Evolutionary conservation across 2,888 invertebrate species (phyloP).

Genomic region (Trachelus troglodyta): DNA sequence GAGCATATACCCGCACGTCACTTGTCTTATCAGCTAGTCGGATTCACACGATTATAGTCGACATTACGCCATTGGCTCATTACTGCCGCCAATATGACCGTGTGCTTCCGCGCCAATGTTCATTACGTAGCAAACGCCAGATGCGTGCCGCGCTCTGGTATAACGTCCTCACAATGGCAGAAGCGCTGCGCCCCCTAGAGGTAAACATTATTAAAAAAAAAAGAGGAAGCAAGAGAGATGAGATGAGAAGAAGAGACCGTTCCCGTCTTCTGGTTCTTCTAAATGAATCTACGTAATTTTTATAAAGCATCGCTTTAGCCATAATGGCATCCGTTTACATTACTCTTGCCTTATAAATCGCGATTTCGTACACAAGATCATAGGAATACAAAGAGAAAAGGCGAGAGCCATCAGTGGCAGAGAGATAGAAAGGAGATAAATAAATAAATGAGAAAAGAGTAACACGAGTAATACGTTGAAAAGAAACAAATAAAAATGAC

Average conservation of each 20-base stretch:
- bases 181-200: neutral
- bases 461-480: constrained; percentile 9
- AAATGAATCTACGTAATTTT: neutral
- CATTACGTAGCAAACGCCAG: constrained; percentile 16
- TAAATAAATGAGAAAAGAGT: neutral
- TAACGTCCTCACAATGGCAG: constrained; percentile 4
- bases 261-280: neutral
- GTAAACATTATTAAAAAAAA: neutral
- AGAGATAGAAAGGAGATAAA: constrained; percentile 15
- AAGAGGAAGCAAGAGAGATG: too few species aligned
- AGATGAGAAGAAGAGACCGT: neutral
- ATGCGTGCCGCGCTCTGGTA: constrained; percentile 10
- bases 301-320: neutral
- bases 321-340: neutral
- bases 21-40: neutral
- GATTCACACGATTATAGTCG: neutral
- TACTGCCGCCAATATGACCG: constrained; percentile 10
- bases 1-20: neutral
- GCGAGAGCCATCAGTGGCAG: neutral
- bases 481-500: constrained; percentile 38
- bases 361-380: neutral
- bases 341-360: neutral
- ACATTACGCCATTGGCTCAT: constrained; percentile 9
- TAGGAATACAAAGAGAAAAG: constrained; percentile 5
- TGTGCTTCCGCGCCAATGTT: constrained; percentile 7